Percentiles rank a stretch among this genome's conserved stretches.
These are phyloP conservation scores for Paratrypauchen microcephalus DNA, from an alignment of 2,797 vertebrate species.

Conservation along the genomic window DNA sequence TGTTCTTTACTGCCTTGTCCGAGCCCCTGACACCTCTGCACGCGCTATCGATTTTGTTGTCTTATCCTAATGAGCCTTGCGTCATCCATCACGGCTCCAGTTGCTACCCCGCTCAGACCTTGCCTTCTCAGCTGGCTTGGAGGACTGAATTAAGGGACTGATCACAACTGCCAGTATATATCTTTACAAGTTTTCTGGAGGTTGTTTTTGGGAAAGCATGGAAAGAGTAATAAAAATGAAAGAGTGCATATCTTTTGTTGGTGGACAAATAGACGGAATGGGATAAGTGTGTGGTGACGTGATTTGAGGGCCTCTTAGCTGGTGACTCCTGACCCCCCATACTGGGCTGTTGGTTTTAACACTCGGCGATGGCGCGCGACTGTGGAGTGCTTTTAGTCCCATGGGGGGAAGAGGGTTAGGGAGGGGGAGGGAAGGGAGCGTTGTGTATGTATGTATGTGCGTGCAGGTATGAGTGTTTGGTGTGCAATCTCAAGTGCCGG, in stretches of 20 bases:
- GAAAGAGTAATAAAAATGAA: constrained; percentile 24
- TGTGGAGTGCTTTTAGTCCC: constrained; percentile 52
- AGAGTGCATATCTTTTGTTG: constrained; percentile 35
- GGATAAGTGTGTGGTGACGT: constrained; percentile 66
- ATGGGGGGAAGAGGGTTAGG: neutral
- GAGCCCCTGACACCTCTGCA: constrained; percentile 57
- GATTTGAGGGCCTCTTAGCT: constrained; percentile 66
- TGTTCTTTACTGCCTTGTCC: constrained; percentile 54
- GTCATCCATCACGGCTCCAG: constrained; percentile 65
- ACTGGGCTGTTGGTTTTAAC: constrained; percentile 61
- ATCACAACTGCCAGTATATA: constrained; percentile 63
- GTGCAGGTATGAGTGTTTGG: constrained; percentile 24
- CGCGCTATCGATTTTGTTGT: constrained; percentile 73
- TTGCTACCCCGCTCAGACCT: constrained; percentile 44
- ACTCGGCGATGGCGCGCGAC: constrained; percentile 41
- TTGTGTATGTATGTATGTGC: constrained; percentile 6
- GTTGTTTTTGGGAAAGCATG: constrained; percentile 41
- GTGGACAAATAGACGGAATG: constrained; percentile 29
- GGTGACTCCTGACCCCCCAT: constrained; percentile 63
- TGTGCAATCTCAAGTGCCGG: constrained; percentile 41
- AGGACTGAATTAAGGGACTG: constrained; percentile 53
- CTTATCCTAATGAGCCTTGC: constrained; percentile 70
- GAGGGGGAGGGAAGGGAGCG: neutral
- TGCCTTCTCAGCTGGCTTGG: constrained; percentile 18
- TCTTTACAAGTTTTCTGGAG: constrained; percentile 50